Percentiles rank a stretch among this genome's conserved stretches.
These are phyloP conservation scores for Sitta carolinensis DNA, from an alignment of 2,797 vertebrate genomes.

Conservation along the genomic window DNA sequence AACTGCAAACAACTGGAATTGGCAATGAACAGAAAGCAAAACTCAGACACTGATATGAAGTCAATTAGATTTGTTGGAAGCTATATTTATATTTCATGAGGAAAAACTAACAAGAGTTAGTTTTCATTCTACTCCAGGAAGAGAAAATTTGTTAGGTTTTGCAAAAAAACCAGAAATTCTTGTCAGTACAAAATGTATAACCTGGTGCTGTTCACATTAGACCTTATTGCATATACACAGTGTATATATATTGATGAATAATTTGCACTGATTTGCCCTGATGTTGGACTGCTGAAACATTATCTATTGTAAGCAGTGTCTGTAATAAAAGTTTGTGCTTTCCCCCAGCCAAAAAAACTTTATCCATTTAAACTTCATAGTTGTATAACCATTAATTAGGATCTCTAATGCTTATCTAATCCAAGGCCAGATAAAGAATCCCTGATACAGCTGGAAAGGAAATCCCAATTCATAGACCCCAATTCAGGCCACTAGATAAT, in stretches of 20 bases:
- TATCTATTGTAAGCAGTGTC: neutral
- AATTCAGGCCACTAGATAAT: neutral
- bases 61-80: neutral
- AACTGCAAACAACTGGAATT: neutral
- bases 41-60: neutral
- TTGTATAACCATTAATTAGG: neutral
- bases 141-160: neutral
- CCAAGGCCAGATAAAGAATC: neutral
- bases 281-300: neutral
- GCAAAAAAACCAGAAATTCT: neutral
- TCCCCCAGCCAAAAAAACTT: neutral
- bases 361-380: neutral
- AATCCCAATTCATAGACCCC: neutral
- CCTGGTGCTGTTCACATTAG: neutral
- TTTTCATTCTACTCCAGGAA: neutral
- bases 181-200: neutral
- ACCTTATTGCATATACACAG: neutral
- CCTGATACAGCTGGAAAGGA: slow-evolving; percentile 3
- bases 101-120: neutral
- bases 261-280: neutral
- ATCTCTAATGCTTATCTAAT: neutral
- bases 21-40: neutral
- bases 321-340: neutral
- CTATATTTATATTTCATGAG: neutral
- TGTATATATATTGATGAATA: neutral